Evolutionary conservation across 2,113 vertebrate species (phyloP).

Genomic region (Microtus pennsylvanicus): DNA sequence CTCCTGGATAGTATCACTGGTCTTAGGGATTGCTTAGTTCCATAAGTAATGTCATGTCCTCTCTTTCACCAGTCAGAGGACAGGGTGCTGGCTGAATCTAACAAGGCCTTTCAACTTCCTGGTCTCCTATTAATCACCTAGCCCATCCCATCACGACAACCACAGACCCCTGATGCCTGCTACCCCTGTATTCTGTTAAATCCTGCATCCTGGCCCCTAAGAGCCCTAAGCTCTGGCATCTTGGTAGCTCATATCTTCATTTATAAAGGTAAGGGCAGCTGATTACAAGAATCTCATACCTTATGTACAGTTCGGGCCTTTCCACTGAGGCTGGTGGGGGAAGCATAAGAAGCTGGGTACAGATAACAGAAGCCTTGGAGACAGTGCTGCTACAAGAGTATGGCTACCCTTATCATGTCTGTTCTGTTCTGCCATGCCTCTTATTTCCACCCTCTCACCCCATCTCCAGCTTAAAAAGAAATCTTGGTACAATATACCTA

Average conservation of each 20-base stretch:
- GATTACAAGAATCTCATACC: neutral
- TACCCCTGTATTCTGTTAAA: neutral
- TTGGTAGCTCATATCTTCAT: neutral
- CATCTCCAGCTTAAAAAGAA: neutral
- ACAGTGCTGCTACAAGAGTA: rapidly evolving
- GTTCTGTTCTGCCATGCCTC: neutral
- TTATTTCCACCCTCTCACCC: neutral
- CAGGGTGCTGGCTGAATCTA: neutral
- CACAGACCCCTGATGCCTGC: neutral
- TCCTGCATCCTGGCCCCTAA: neutral
- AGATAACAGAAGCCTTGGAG: neutral
- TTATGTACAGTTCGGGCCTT: rapidly evolving
- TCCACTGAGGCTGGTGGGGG: neutral
- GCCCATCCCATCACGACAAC: neutral
- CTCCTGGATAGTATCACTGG: neutral
- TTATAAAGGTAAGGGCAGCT: neutral
- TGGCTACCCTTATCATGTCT: neutral
- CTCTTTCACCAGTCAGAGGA: neutral
- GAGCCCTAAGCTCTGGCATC: neutral
- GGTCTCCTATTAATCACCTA: neutral
- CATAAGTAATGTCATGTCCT: neutral
- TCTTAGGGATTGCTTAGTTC: neutral
- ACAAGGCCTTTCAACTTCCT: neutral
- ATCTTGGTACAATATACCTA: neutral
- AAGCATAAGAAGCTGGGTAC: neutral